A percentile compares a stretch with the other conserved stretches of the same genome.
These are phyloP conservation scores for Noturus placidus DNA, from an alignment of 2,113 vertebrate genomes.

Conservation along the genomic window DNA sequence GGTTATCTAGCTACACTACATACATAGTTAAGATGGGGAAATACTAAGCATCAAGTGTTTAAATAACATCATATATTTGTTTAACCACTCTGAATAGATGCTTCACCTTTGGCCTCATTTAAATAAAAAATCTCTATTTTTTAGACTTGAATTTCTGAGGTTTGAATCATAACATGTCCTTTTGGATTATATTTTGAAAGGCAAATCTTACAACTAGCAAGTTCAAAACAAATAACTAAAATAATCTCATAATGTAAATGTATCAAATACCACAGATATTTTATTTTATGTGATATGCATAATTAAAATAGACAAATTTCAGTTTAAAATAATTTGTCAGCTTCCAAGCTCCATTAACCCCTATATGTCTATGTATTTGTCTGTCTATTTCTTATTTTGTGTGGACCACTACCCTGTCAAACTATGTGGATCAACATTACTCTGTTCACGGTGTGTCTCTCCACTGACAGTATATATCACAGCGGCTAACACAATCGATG, in stretches of 20 bases:
- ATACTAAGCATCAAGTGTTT: not conserved
- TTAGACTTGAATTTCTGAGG: not conserved
- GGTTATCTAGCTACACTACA: not conserved
- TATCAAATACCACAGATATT: not conserved
- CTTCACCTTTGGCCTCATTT: no score
- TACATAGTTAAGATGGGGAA: not conserved
- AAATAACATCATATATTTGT: no score
- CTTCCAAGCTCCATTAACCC: not conserved
- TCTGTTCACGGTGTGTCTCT: not conserved
- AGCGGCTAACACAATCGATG: not conserved
- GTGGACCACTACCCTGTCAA: not conserved
- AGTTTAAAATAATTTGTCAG: not conserved
- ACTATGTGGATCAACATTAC: not conserved
- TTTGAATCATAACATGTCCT: not conserved
- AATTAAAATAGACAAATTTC: not conserved
- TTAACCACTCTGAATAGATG: no score
- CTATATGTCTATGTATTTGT: not conserved
- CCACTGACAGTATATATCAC: conserved; percentile 12
- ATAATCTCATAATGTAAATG: not conserved
- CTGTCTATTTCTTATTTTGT: not conserved
- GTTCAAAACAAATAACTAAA: not conserved
- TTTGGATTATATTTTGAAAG: not conserved
- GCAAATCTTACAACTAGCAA: not conserved
- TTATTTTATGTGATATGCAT: not conserved
- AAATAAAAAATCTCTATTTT: not conserved